Evolutionary conservation across 2,888 invertebrate species (phyloP).

Genomic region (Hyalella azteca): DNA sequence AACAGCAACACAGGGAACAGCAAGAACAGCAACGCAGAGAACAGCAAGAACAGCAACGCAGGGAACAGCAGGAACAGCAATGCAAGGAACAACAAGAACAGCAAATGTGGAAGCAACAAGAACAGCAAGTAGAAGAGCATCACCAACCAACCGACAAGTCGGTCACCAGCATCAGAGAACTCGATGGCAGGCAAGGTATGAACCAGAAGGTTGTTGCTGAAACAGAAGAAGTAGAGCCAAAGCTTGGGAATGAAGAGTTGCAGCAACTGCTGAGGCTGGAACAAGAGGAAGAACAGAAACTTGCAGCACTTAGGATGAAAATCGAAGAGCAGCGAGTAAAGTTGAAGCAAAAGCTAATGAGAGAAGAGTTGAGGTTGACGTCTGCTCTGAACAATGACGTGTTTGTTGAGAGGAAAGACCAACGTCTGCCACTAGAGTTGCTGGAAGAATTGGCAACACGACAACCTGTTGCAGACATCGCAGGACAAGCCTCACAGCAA

Average conservation of each 20-base stretch:
- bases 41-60: background rate
- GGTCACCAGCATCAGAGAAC: too few species aligned
- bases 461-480: background rate
- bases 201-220: background rate
- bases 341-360: background rate
- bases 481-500: background rate
- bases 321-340: background rate
- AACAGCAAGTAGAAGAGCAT: background rate
- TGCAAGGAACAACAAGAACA: background rate
- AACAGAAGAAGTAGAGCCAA: background rate
- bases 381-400: background rate
- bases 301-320: background rate
- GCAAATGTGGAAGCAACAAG: background rate
- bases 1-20: background rate
- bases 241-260: background rate
- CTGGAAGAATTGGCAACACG: background rate
- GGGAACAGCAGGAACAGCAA: background rate
- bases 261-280: background rate
- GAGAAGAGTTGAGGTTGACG: background rate
- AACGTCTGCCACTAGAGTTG: background rate
- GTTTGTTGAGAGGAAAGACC: background rate
- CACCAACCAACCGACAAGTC: too few species aligned
- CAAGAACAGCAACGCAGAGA: background rate
- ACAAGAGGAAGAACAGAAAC: background rate
- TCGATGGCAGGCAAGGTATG: background rate